A percentile compares a stretch with the other conserved stretches of the same genome.
These are phyloP conservation scores for Carcharodon carcharias DNA, from an alignment of 2,797 vertebrate species.

Conservation along the genomic window DNA sequence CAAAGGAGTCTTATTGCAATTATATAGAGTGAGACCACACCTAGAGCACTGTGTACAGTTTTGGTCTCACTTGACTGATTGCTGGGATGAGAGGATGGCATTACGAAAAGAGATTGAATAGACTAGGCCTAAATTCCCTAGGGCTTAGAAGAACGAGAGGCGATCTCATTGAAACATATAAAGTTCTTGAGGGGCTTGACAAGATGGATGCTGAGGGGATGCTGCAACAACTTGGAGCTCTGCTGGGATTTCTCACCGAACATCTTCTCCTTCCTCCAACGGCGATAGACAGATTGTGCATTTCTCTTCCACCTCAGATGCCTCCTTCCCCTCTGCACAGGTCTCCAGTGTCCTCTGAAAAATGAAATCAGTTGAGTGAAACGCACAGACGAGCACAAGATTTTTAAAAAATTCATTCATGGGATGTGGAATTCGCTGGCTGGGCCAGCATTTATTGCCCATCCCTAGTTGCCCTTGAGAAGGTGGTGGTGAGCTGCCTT, in stretches of 20 bases:
- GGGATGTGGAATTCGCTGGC: too few relatives aligned
- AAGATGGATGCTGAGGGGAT: background rate
- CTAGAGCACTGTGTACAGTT: too few relatives aligned
- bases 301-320: conserved; percentile 90
- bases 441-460: too few relatives aligned
- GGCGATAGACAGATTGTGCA: conserved; percentile 98
- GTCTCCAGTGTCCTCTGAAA: conserved; percentile 86
- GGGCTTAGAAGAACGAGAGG: background rate
- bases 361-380: background rate
- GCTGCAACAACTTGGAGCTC: background rate
- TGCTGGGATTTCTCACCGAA: conserved; percentile 66
- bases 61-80: too few relatives aligned
- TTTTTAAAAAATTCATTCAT: too few relatives aligned
- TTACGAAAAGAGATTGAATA: too few relatives aligned
- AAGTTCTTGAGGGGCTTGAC: background rate
- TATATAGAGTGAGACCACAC: too few relatives aligned
- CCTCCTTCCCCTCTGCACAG: conserved; percentile 78
- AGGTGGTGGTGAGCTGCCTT: too few relatives aligned
- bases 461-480: too few relatives aligned
- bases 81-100: too few relatives aligned
- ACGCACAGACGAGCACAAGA: conserved; percentile 35
- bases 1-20: too few relatives aligned
- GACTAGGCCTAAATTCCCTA: background rate
- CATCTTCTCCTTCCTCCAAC: conserved; percentile 94
- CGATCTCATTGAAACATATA: background rate